phyloP scores from a whole-genome alignment of 1,140 invertebrate genomes.

The Aphelenchoides fujianensis region DNA sequence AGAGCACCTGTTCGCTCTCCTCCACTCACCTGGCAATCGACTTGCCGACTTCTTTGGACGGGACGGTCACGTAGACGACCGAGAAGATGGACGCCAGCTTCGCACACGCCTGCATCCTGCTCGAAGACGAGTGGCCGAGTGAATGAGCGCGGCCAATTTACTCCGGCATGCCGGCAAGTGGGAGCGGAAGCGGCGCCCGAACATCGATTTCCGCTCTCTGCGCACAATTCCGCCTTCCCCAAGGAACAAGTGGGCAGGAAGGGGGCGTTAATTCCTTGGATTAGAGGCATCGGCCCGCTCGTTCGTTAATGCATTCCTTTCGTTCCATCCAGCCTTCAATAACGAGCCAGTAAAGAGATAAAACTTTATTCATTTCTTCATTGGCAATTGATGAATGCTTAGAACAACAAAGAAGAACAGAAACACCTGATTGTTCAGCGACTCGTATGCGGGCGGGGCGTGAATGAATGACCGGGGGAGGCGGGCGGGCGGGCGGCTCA shows the following conservation, averaged over 20 bases:
- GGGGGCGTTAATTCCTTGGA: no score
- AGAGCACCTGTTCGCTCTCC: neutral
- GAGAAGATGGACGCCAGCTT: conserved; percentile 33
- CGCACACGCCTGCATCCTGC: conserved; percentile 15
- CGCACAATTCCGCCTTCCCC: no score
- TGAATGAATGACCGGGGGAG: neutral
- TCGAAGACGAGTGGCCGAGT: no score
- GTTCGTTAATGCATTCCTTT: no score
- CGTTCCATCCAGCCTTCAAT: no score
- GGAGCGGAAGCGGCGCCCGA: no score
- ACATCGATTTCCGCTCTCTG: no score
- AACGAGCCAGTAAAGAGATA: no score
- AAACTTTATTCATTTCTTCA: neutral
- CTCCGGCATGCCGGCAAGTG: no score
- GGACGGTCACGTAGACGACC: conserved; percentile 44
- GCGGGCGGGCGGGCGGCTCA: neutral
- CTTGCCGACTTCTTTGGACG: conserved; percentile 40
- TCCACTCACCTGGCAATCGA: conserved; percentile 36
- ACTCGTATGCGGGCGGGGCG: neutral
- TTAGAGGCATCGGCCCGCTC: no score
- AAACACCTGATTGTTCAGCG: conserved; percentile 2
- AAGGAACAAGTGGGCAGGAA: no score
- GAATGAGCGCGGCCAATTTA: no score
- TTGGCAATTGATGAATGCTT: conserved; percentile 1
- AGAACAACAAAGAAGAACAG: neutral